phyloP scores from a whole-genome alignment of 2,113 vertebrate genomes.

The Anser cygnoides region DNA sequence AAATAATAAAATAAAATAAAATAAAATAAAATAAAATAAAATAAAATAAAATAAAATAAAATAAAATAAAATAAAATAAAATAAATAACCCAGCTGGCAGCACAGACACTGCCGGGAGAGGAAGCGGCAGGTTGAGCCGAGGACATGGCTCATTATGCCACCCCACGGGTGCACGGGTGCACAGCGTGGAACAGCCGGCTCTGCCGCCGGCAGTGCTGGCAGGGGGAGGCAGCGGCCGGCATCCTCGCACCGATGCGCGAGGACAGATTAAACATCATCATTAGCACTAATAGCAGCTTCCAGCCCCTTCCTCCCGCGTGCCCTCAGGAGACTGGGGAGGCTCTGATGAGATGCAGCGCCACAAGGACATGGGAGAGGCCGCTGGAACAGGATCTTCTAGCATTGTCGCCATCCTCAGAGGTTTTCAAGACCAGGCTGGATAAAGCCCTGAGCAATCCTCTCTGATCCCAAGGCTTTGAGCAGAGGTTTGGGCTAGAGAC shows the following conservation, averaged over 20 bases:
- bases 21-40: background rate
- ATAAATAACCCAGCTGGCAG: slow-evolving; percentile 48
- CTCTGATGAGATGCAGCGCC: background rate
- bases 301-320: background rate
- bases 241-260: background rate
- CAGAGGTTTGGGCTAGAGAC: background rate
- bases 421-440: background rate
- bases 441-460: background rate
- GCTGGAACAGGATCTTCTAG: background rate
- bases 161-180: slow-evolving; percentile 43
- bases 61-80: no score
- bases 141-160: slow-evolving; percentile 65
- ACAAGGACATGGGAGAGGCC: background rate
- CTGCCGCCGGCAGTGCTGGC: background rate
- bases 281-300: background rate
- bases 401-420: background rate
- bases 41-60: no score
- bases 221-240: background rate
- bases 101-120: slow-evolving; percentile 50
- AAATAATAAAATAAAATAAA: no score
- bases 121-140: slow-evolving; percentile 67
- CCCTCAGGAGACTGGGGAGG: background rate
- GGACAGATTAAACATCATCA: background rate
- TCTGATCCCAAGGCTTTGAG: background rate
- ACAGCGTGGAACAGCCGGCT: background rate